These are phyloP conservation scores for Macrobrachium nipponense DNA, from an alignment of 1,140 invertebrate species.

Conservation along the genomic window DNA sequence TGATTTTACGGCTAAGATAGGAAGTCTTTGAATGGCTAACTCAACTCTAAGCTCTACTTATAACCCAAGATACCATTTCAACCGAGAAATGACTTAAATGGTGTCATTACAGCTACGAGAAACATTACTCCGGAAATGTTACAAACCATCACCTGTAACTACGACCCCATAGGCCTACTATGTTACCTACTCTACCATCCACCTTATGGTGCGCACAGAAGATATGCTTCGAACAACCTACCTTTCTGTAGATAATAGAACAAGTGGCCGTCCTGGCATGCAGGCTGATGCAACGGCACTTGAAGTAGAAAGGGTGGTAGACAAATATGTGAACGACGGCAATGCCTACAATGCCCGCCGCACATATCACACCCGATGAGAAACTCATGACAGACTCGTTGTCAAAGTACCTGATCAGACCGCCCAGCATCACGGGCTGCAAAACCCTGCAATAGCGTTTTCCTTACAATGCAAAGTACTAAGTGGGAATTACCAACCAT, in stretches of 20 bases:
- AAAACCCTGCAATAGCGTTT: slow-evolving; percentile 41
- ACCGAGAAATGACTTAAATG: too few species aligned
- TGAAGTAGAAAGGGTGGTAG: slow-evolving; percentile 63
- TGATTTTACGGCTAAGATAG: too few species aligned
- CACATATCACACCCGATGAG: slow-evolving; percentile 40
- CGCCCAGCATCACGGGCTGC: slow-evolving; percentile 58
- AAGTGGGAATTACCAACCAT: too few species aligned
- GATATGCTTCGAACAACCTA: slow-evolving; percentile 12
- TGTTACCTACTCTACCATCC: slow-evolving; percentile 1
- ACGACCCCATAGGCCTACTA: too few species aligned
- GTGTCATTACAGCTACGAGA: too few species aligned
- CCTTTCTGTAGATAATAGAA: slow-evolving; percentile 60
- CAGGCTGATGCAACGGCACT: slow-evolving; percentile 55
- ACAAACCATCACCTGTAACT: too few species aligned
- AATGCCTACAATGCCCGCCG: slow-evolving; percentile 52
- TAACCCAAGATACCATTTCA: too few species aligned
- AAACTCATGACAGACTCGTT: slow-evolving; percentile 35
- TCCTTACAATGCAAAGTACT: not conserved
- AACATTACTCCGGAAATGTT: too few species aligned
- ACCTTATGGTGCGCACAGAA: not conserved
- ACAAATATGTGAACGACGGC: slow-evolving; percentile 62
- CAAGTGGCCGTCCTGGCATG: slow-evolving; percentile 46
- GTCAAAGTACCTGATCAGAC: slow-evolving; percentile 61
- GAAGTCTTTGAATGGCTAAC: too few species aligned
- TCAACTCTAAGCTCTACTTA: too few species aligned